phyloP scores from a whole-genome alignment of 2,113 vertebrate genomes.

The Leucopsar rothschildi region DNA sequence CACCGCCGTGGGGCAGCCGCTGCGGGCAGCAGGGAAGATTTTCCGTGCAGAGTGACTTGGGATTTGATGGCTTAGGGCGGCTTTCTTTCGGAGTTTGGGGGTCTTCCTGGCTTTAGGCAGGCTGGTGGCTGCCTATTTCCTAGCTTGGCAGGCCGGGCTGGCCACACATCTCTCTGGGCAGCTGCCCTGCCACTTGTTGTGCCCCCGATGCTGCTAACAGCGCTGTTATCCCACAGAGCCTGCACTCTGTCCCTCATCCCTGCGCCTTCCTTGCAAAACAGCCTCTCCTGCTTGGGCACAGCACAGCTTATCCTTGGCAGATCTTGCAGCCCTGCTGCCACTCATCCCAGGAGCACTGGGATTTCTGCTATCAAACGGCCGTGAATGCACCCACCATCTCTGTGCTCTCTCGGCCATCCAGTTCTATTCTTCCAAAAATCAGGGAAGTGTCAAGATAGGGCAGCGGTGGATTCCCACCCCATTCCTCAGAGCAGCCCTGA shows the following conservation, averaged over 20 bases:
- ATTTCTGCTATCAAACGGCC: neutral
- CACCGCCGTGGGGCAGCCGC: neutral
- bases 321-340: neutral
- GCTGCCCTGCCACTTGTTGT: neutral
- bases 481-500: neutral
- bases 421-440: fast-evolving
- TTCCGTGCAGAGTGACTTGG: neutral
- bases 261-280: neutral
- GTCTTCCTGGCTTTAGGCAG: neutral
- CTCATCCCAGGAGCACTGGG: neutral
- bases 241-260: neutral
- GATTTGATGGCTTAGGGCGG: neutral
- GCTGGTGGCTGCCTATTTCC: neutral
- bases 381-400: fast-evolving
- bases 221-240: neutral
- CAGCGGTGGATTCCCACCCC: fast-evolving
- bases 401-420: fast-evolving
- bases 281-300: neutral
- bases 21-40: neutral
- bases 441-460: neutral
- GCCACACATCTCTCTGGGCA: neutral
- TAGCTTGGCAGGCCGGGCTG: neutral
- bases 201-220: fast-evolving
- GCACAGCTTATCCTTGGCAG: neutral
- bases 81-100: neutral